Conservation (phyloP, 2,888 invertebrate genomes). For the Aspidiotus destructor region DNA sequence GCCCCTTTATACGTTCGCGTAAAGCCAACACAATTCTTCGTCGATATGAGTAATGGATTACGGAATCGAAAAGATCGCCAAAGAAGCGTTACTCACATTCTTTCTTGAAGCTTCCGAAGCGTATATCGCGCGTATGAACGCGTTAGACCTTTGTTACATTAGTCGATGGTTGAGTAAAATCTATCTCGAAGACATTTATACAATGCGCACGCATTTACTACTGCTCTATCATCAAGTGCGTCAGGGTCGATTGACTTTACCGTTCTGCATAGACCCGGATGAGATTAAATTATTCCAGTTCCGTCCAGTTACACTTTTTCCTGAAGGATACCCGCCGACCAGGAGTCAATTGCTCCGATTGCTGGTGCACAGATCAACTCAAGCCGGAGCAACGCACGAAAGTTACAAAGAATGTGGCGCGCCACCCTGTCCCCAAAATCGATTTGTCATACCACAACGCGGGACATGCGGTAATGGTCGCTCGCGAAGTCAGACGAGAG, state of each 20-base stretch:
- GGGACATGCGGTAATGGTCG: background rate
- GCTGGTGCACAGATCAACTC: background rate
- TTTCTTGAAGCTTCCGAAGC: background rate
- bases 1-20: background rate
- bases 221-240: background rate
- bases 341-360: background rate
- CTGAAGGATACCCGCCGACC: background rate
- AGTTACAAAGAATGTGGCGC: background rate
- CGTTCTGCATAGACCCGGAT: background rate
- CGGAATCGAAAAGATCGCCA: background rate
- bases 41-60: background rate
- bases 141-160: background rate
- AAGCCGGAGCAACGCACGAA: background rate
- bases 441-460: background rate
- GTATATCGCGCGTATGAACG: background rate
- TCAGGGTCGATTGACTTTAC: background rate
- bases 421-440: background rate
- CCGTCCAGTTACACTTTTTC: background rate
- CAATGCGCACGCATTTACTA: background rate
- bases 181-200: background rate
- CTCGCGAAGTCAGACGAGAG: background rate
- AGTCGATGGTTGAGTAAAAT: conserved; percentile 1
- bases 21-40: background rate
- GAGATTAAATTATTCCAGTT: background rate
- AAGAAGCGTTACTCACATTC: background rate